phyloP scores from a whole-genome alignment of 1,140 invertebrate species.

The Musca vetustissima region DNA sequence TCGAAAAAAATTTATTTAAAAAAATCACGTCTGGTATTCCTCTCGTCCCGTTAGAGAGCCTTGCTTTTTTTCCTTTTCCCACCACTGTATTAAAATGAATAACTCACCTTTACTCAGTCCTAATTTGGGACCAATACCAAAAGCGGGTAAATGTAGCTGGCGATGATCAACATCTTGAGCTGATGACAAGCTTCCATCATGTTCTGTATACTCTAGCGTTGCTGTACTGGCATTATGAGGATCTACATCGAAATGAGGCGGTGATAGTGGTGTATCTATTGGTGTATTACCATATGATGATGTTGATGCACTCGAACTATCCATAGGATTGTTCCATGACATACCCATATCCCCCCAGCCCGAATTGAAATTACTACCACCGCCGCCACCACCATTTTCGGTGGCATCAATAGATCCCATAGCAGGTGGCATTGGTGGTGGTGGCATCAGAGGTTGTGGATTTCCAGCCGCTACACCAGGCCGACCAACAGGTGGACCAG shows the following conservation, averaged over 20 bases:
- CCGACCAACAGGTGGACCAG: constrained; percentile 16
- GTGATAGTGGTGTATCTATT: constrained; percentile 66
- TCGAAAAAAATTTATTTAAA: too few relatives aligned
- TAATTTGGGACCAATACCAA: constrained; percentile 40
- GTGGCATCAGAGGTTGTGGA: constrained; percentile 41
- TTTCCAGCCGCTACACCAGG: neutral
- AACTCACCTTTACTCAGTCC: constrained; percentile 39
- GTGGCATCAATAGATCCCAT: neutral
- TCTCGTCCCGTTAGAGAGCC: too few relatives aligned
- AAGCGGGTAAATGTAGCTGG: constrained; percentile 41
- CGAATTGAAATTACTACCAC: constrained; percentile 42
- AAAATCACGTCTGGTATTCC: too few relatives aligned
- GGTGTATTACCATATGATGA: constrained; percentile 36
- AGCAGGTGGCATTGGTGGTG: constrained; percentile 33
- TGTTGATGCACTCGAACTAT: constrained; percentile 33
- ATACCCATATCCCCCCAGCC: constrained; percentile 54
- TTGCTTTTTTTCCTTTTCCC: too few relatives aligned
- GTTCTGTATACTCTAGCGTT: constrained; percentile 60
- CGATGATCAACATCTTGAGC: constrained; percentile 65
- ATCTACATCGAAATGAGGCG: constrained; percentile 67
- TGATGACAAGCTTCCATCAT: constrained; percentile 46
- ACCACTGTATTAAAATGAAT: neutral
- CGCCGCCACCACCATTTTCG: constrained; percentile 22
- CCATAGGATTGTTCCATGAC: constrained; percentile 45
- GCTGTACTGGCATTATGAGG: constrained; percentile 54